phyloP scores from a whole-genome alignment of 2,113 vertebrate species.

The Atrichornis clamosus region DNA sequence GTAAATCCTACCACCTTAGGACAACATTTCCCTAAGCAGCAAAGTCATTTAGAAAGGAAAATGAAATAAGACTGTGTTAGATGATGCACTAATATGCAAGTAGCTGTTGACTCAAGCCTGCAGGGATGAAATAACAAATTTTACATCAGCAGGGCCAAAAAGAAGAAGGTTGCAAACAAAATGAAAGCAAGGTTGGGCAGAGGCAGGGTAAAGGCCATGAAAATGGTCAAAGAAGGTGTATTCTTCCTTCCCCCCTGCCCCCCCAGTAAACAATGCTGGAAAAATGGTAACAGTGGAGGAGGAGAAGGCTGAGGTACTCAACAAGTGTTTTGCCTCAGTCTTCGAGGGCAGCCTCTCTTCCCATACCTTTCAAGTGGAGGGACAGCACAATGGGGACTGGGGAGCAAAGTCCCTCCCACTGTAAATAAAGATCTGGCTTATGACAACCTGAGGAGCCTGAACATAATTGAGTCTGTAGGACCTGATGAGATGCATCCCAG shows the following conservation, averaged over 20 bases:
- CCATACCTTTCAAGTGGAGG: neutral
- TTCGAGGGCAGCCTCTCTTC: neutral
- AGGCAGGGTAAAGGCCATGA: neutral
- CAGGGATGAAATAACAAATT: neutral
- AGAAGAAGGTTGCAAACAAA: neutral
- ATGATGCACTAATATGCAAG: slow-evolving; percentile 1
- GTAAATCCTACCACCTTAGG: neutral
- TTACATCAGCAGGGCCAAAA: neutral
- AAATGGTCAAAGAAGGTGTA: neutral
- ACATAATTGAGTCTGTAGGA: too few species aligned
- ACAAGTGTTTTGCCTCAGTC: neutral
- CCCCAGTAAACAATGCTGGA: neutral
- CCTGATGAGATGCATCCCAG: fast-evolving
- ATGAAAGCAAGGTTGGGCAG: neutral
- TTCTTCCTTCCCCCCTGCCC: too few species aligned
- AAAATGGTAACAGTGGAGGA: neutral
- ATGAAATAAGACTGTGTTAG: neutral
- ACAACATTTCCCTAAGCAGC: neutral
- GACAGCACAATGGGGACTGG: neutral
- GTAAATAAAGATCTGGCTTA: neutral
- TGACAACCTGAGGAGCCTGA: neutral
- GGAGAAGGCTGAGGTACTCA: neutral
- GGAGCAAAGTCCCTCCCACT: neutral
- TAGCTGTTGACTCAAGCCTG: neutral
- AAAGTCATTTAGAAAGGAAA: neutral